Percentiles rank a stretch among this genome's conserved stretches.
Conservation (phyloP, 2,797 vertebrate genomes). For the Xenentodon cancila region DNA sequence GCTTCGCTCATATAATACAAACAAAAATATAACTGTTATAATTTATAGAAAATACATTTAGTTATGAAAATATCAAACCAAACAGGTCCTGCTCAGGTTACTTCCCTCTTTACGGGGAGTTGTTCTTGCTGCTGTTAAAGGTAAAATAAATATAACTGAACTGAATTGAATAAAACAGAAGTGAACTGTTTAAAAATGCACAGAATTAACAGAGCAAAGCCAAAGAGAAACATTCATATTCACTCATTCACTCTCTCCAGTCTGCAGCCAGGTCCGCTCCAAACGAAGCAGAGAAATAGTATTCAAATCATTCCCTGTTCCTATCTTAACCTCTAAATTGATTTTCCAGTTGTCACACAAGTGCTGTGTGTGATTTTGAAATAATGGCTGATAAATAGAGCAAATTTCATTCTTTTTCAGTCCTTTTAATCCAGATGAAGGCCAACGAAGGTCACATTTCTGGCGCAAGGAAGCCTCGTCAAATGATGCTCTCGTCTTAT, state of each 20-base stretch:
- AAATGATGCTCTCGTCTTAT: constrained; percentile 52
- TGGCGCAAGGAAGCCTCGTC: constrained; percentile 47
- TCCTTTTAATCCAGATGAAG: constrained; percentile 50
- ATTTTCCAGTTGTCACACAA: constrained; percentile 47
- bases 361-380: constrained; percentile 45
- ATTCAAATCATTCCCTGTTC: constrained; percentile 4
- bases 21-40: no score
- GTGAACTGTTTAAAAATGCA: neutral
- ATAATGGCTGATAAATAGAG: constrained; percentile 60
- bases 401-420: constrained; percentile 48
- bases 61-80: no score
- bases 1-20: no score
- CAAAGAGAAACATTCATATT: constrained; percentile 16
- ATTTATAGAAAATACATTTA: no score
- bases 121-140: no score
- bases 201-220: neutral
- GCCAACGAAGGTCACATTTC: constrained; percentile 58
- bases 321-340: constrained; percentile 19
- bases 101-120: no score
- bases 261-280: no score
- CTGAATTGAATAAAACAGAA: no score
- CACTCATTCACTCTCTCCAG: no score
- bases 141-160: no score
- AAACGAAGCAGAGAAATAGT: neutral
- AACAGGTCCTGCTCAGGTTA: no score